Conservation (phyloP, 2,797 vertebrate species). For the Passerculus sandwichensis region DNA sequence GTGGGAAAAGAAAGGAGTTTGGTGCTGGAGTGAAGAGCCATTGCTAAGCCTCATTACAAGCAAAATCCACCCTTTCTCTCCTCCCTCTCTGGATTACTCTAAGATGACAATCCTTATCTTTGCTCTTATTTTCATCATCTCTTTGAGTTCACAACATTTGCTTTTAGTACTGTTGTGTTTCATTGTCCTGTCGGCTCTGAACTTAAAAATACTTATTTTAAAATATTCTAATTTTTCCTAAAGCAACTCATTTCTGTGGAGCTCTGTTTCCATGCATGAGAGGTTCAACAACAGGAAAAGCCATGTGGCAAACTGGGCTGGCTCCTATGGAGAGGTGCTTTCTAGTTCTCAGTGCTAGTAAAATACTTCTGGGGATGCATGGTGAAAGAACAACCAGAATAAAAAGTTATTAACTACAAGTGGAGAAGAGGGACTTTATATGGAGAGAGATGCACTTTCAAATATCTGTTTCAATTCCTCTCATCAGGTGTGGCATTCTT, state of each 20-base stretch:
- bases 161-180: background rate
- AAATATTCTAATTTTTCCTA: background rate
- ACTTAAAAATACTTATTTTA: background rate
- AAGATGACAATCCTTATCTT: background rate
- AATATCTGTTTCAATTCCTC: background rate
- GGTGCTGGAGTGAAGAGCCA: background rate
- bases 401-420: background rate
- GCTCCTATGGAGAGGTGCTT: background rate
- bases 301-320: background rate
- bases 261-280: background rate
- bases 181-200: background rate
- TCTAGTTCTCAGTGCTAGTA: background rate
- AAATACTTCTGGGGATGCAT: background rate
- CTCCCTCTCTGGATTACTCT: background rate
- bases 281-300: background rate
- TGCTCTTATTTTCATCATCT: background rate
- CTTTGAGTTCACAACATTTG: background rate
- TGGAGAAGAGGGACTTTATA: background rate
- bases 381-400: background rate
- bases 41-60: background rate
- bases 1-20: background rate
- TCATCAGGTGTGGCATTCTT: background rate
- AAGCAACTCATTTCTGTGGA: background rate
- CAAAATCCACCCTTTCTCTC: background rate
- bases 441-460: fast-evolving